Evolutionary conservation across 2,113 vertebrate genomes (phyloP), one percentile per base, ranked within the genome.

Genomic region (Sphyrna mokarran): DNA sequence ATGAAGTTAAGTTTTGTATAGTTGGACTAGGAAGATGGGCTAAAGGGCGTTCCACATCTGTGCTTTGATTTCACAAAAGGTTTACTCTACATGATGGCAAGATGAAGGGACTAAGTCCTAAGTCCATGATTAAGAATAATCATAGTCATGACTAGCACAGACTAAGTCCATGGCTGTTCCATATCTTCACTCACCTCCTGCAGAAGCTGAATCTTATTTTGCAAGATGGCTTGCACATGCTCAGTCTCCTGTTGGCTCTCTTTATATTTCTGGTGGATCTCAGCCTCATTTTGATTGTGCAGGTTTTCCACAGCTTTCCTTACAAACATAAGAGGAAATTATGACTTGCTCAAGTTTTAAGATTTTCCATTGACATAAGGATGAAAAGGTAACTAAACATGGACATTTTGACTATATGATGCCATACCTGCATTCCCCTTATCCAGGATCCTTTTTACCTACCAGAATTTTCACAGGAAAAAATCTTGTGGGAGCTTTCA

Each of bases 161-260:
- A 95, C 13, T 33, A 69, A 43, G 43, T 11, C 43, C 37, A 16
- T 33, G 40, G 43, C 40, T 66, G 61, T 22, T 33, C 8, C n/a
- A 37, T 0, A 87, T 0, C 48, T 0, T 0, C 3, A 0, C 97
- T 96, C 96, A 98, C 99, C 98, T 99, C 98, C 78, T 99, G 98
- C 90, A 99, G 97, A 95, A 98, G 98, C 96, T 98, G 98, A 66
- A 98, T 98, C 97, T 98, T 98, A 96, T 97, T 98, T 95, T 98
- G 97, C 96, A 99, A 97, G 96, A 98, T 96, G 95, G 98, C 98
- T 0, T 98, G 98, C 94, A 98, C 97, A 0, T 98, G 98, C 95
- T 98, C 97, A 0, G 98, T 98, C 96, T 99, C 98, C 96, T 98
- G 97, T 97, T 98, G 98, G 5, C 70, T 96, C 95, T 98, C 98